Evolutionary conservation across 2,888 invertebrate genomes (phyloP).

Genomic region (Perizoma affinitatum): DNA sequence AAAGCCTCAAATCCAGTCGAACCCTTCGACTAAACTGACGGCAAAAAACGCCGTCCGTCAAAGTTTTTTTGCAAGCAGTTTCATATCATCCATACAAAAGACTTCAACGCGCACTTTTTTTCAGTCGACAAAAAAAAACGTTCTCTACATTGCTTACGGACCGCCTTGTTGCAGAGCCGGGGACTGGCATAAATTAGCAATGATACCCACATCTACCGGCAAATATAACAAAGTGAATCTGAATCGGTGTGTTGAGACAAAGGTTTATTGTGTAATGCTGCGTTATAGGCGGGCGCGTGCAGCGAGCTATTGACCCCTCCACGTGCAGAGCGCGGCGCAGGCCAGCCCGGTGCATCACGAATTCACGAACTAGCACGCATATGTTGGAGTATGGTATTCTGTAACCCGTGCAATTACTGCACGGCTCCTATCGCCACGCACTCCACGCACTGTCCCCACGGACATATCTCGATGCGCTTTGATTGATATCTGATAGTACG

Average conservation of each 20-base stretch:
- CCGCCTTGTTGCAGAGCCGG: slow-evolving; percentile 15
- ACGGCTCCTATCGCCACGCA: slow-evolving; percentile 35
- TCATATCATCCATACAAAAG: slow-evolving; percentile 39
- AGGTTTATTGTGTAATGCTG: slow-evolving; percentile 37
- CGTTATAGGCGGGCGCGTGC: slow-evolving; percentile 47
- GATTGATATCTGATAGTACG: slow-evolving; percentile 18
- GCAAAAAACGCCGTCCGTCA: slow-evolving; percentile 26
- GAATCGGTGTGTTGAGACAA: slow-evolving; percentile 31
- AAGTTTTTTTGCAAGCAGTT: slow-evolving; percentile 32
- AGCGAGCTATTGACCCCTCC: slow-evolving; percentile 71
- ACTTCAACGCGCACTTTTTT: slow-evolving; percentile 42
- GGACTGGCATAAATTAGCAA: not conserved
- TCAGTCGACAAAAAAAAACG: slow-evolving; percentile 6
- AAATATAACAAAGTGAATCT: slow-evolving; percentile 21
- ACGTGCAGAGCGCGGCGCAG: slow-evolving; percentile 55
- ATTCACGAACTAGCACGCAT: slow-evolving; percentile 22
- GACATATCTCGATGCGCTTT: slow-evolving; percentile 17
- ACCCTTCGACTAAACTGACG: slow-evolving; percentile 15
- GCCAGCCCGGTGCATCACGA: slow-evolving; percentile 14
- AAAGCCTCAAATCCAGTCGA: slow-evolving; percentile 7
- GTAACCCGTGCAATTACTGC: slow-evolving; percentile 24
- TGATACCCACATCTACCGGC: slow-evolving; percentile 7
- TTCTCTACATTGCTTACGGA: slow-evolving; percentile 3
- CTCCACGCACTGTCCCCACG: too few species aligned
- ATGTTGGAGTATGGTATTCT: slow-evolving; percentile 15